Evolutionary conservation across 1,140 invertebrate genomes (phyloP), one percentile per base, ranked within the genome.

Genomic region (Lepidurus couesii): DNA sequence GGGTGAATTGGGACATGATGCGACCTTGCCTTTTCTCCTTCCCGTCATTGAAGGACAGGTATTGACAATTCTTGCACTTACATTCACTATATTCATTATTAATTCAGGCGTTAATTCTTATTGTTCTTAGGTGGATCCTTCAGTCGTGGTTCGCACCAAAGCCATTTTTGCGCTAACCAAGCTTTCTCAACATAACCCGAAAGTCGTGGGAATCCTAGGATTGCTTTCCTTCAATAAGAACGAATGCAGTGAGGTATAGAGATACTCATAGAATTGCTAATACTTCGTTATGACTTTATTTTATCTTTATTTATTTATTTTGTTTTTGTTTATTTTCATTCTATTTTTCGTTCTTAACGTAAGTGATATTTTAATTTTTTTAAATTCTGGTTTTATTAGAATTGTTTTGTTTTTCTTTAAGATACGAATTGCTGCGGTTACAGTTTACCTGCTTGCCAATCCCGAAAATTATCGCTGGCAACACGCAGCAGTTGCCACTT

Each of bases 401-500:
- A 24, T 24, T 74, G 16, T 34, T 42, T 45, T 47, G 77, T 77
- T 76, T 43, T 0, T 74, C 24, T 43, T 26, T 13, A 53, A 81
- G 75, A 82, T 83, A 65, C 81, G 82, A 47, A 79, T 80, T 45
- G 82, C 82, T 43, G 82, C 82, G 47, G 79, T 82, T 73, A 44
- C 75, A 74, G 75, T 82, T 74, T 73, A 82, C 11, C 45, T 80
- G 74, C 77, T 78, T 42, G 78, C 78, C 44, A 78, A 79, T 45
- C 80, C 81, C 75, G 81, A 82, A 47, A 43, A 78, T 11, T 74
- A 81, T 74, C 26, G 81, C 9, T 82, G 81, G 81, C 81, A 83
- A 80, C 78, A 82, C 79, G n/a, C 81, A 11, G 82, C 82, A 42
- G 77, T 79, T 8, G 65, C 73, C 24, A 83, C 82, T 43, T 82